A percentile compares a stretch with the other conserved stretches of the same genome.
These are phyloP conservation scores for Microchirus variegatus DNA, from an alignment of 2,797 vertebrate species.

Conservation along the genomic window DNA sequence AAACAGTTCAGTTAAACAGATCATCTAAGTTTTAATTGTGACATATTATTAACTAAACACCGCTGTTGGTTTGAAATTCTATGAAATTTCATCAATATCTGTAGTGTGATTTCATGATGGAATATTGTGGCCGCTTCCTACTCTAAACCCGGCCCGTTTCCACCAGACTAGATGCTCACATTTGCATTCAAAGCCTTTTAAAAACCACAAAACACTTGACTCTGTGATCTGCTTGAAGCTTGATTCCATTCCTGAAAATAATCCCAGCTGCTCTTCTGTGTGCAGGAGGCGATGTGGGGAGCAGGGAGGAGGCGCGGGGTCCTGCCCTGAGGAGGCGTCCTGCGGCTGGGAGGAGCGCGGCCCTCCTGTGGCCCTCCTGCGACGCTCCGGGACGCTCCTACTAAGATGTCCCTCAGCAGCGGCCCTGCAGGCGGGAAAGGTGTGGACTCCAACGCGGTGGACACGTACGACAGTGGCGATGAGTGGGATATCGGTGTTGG, in stretches of 20 bases:
- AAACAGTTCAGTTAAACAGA: too few relatives aligned
- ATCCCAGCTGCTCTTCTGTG: conserved; percentile 21
- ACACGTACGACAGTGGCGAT: conserved; percentile 98
- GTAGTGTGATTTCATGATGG: too few relatives aligned
- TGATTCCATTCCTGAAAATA: background rate
- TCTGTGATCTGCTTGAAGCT: too few relatives aligned
- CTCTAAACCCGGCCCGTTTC: too few relatives aligned
- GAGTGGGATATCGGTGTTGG: conserved; percentile 99
- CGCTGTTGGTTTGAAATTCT: too few relatives aligned
- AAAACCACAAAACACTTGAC: too few relatives aligned
- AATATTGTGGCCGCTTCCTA: too few relatives aligned
- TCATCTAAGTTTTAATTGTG: too few relatives aligned
- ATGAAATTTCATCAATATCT: too few relatives aligned
- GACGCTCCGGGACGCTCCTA: conserved; percentile 87
- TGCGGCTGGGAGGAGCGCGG: conserved; percentile 66
- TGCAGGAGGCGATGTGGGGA: conserved; percentile 82
- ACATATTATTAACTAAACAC: too few relatives aligned
- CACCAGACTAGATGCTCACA: too few relatives aligned
- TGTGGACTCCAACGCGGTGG: conserved; percentile 96
- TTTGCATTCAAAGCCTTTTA: too few relatives aligned
- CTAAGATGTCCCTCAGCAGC: conserved; percentile 99
- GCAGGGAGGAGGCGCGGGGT: conserved; percentile 71
- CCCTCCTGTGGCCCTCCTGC: conserved; percentile 75
- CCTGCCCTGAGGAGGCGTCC: conserved; percentile 70
- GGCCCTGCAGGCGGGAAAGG: conserved; percentile 99